phyloP scores from a whole-genome alignment of 2,113 vertebrate genomes.

The Paradoxurus hermaphroditus region DNA sequence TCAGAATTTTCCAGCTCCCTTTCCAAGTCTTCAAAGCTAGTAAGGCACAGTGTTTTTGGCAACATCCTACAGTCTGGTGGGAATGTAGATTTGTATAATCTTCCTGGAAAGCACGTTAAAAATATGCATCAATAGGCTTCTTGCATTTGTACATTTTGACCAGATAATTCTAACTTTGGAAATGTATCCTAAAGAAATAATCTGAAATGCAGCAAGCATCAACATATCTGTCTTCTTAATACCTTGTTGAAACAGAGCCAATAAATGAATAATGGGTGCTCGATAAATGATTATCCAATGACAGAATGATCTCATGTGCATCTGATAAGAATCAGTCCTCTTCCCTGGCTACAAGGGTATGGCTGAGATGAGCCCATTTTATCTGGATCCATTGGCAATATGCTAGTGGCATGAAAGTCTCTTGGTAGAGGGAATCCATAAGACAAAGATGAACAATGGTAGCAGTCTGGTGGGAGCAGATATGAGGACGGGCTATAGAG shows the following conservation, averaged over 20 bases:
- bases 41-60: too few relatives aligned
- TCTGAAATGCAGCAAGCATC: background rate
- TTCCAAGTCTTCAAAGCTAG: background rate
- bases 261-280: background rate
- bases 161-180: background rate
- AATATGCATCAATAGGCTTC: background rate
- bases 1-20: background rate
- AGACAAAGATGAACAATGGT: background rate
- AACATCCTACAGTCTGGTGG: background rate
- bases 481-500: rapidly evolving
- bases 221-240: background rate
- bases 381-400: background rate
- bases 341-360: background rate
- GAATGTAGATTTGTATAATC: background rate
- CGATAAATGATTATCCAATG: background rate
- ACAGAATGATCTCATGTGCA: background rate
- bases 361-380: background rate
- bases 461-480: background rate
- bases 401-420: background rate
- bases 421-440: background rate
- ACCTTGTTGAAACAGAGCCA: background rate
- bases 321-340: background rate
- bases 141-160: background rate
- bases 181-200: background rate
- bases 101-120: background rate